Conservation (phyloP, 1,140 invertebrate genomes). For the Sesamia nonagrioides region DNA sequence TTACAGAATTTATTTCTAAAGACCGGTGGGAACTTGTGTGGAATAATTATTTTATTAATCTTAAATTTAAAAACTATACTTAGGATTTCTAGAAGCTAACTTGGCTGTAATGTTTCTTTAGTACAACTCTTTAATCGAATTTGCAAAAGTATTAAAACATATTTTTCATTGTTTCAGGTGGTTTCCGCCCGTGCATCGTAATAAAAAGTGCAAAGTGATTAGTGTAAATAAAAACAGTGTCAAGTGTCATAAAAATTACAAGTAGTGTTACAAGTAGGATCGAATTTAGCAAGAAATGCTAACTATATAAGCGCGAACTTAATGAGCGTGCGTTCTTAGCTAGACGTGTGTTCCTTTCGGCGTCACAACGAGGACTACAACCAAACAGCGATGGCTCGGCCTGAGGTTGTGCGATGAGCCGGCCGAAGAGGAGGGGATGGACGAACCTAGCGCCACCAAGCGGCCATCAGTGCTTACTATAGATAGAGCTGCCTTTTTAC, state of each 20-base stretch:
- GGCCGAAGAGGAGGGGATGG: constrained; percentile 77
- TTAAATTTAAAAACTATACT: neutral
- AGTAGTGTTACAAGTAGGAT: neutral
- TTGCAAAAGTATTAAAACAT: neutral
- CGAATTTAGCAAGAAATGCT: constrained; percentile 2
- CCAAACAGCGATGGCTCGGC: constrained; percentile 84
- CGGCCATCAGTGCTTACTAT: constrained; percentile 91
- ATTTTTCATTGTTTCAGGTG: constrained; percentile 22
- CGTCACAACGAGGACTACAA: constrained; percentile 73
- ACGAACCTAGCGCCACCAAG: constrained; percentile 81
- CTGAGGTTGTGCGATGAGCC: constrained; percentile 85
- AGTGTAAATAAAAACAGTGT: neutral
- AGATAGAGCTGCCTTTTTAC: constrained; percentile 95
- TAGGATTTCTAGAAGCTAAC: neutral
- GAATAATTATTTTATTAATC: neutral
- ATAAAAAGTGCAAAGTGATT: constrained; percentile 7
- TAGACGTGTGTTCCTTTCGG: constrained; percentile 50
- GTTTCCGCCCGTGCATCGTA: constrained; percentile 1
- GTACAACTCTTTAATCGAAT: neutral
- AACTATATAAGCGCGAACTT: too few species aligned
- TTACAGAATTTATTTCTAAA: neutral
- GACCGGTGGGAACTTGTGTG: neutral
- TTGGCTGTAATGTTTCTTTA: neutral
- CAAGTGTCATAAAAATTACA: too few species aligned
- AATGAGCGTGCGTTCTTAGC: constrained; percentile 14